Evolutionary conservation across 2,797 vertebrate species (phyloP), one percentile per base, ranked within the genome.

Genomic region (Molossus alvarezi): DNA sequence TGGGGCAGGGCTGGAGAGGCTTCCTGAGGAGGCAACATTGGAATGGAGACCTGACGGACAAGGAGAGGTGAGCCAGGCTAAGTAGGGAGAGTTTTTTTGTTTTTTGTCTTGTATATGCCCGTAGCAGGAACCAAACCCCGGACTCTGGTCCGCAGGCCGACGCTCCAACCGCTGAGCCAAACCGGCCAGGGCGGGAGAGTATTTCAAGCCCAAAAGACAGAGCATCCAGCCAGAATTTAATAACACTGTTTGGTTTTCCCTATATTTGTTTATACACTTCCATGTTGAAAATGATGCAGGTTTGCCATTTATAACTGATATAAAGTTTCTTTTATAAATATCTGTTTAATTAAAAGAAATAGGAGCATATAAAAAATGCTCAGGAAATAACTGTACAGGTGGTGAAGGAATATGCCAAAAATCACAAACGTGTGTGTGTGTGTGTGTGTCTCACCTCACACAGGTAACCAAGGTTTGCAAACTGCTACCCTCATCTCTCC

Each of bases 311-410:
- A 67, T 85, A 90, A 80, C 62, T 79, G 71, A 83, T 85, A 27
- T 29, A 67, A 94, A 83, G 33, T 86, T 89, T 88, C 55, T 55
- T 75, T 90, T 85, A 85, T 77, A 88, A 87, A 91, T 13, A 29
- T 80, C 48, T 86, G 25, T 67, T 90, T 93, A 73, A 88, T 91
- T 69, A 96, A 95, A 93, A 97, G 72, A 94, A 91, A 90, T 73
- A 84, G 51, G 72, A 95, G 6, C 37, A 51, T 77, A 81, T 53
- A 53, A 92, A 85, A 95, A 88, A 69, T 81, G 75, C 29, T 73
- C 88, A 90, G 85, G n/a, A 87, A 90, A 82, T 82, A 87, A 88
- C 82, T 85, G 64, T 41, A 93, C 41, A 85, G n/a, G 76, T 90
- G 45, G 57, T 88, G 87, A 86, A 87, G 33, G 62, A 96, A 93